Conservation (phyloP, 2,797 vertebrate genomes). For the Cyprinodon diabolis region DNA sequence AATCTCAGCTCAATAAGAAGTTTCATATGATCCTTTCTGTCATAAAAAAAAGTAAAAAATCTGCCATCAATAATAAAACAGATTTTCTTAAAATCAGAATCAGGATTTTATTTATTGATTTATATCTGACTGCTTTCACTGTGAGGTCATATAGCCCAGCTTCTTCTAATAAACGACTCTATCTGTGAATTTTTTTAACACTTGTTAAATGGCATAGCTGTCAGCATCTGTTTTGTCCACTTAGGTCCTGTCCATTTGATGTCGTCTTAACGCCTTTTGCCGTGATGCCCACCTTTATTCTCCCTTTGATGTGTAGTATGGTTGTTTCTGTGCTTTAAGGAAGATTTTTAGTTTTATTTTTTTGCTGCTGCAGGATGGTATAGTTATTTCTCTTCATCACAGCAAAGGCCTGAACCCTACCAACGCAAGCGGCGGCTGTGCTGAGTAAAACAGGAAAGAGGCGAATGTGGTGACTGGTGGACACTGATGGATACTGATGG, state of each 20-base stretch:
- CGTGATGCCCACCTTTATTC: neutral
- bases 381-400: constrained; percentile 17
- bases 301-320: neutral
- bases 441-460: constrained; percentile 17
- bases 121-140: no score
- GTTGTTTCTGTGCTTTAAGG: neutral
- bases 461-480: constrained; percentile 12
- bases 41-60: neutral
- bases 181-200: no score
- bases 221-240: neutral
- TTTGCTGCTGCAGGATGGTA: neutral
- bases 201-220: neutral
- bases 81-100: neutral
- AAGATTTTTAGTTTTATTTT: neutral
- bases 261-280: neutral
- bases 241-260: constrained; percentile 1
- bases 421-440: constrained; percentile 1
- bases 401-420: constrained; percentile 6
- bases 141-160: no score
- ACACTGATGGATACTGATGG: constrained; percentile 46
- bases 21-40: neutral
- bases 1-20: neutral
- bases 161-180: no score
- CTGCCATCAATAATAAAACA: neutral
- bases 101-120: neutral